Base-by-base conservation (phyloP, 2,888 invertebrate species). In the Rapana venosa region DNA sequence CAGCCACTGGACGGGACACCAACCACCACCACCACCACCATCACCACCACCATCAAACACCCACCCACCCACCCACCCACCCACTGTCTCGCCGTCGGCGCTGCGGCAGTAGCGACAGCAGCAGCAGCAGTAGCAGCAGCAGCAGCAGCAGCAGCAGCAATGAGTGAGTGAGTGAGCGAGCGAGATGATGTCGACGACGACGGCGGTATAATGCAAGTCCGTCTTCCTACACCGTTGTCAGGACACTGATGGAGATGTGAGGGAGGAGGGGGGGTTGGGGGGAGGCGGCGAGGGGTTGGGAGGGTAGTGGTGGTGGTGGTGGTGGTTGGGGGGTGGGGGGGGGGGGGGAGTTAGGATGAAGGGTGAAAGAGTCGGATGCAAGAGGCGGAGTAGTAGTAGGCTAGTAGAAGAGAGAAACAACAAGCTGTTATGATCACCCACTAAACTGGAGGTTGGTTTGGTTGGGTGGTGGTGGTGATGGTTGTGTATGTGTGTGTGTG, bases 391-490 rank as follows among this genome's bases (percentile, higher is more conserved):
- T 32, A 35, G 79, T 4, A 32, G 32, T 17, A 17, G 26, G 35
- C 17, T 32, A 35, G 79, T 4, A 32, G 32, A 4, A 17, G 79
- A 17, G 58, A 47, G 58, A 15, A 20, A 83, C 47, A 36, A 85
- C 85, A 56, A 85, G 58, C 85, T 58, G 58, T 58, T 58, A 85
- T 85, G 58, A 61, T 58, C 85, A 85, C 85, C 83, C 85, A 47
- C 85, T 47, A 61, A 61, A 61, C 61, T 61, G 22, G 61, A 61
- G 61, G 61, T 61, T n/a, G 74, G n/a, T 13, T 13, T 15, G 61
- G 61, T 20, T 13, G 58, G 61, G 61, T 61, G 61, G 61, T 61
- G 22, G 22, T 61, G 61, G 61, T 61, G 74, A n/a, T 74, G 74
- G 70, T n/a, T 26, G 74, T 11, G 13, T n/a, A n/a, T n/a, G n/a